These are phyloP conservation scores for Drosophila sulfurigaster DNA, from an alignment of 1,140 invertebrate species.

Conservation along the genomic window DNA sequence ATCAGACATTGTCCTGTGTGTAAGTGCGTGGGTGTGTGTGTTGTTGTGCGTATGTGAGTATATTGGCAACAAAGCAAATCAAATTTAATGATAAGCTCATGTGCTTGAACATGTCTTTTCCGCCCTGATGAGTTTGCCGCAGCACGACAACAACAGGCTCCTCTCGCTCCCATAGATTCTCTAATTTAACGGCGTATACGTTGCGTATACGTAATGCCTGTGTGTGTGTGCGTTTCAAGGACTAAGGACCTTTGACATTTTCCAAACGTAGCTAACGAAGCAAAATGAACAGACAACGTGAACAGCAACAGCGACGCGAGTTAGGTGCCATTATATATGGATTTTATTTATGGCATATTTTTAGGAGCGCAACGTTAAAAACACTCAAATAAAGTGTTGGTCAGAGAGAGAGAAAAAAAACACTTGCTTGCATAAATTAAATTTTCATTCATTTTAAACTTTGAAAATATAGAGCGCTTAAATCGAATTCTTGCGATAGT, in stretches of 20 bases:
- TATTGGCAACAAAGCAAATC: conserved; percentile 73
- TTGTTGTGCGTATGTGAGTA: conserved; percentile 18
- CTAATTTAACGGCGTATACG: conserved; percentile 64
- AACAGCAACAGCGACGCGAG: conserved; percentile 17
- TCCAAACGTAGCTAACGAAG: conserved; percentile 62
- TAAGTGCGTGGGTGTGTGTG: conserved; percentile 5
- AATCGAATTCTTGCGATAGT: conserved; percentile 38
- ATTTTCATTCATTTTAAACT: background rate
- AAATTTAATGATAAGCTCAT: conserved; percentile 81
- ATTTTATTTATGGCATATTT: conserved; percentile 80
- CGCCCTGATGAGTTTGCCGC: conserved; percentile 56
- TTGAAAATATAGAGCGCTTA: conserved; percentile 6
- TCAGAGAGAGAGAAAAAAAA: conserved; percentile 35
- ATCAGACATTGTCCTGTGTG: conserved; percentile 19
- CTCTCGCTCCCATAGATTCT: conserved; percentile 52
- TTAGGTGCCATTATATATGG: conserved; percentile 51
- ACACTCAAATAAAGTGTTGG: conserved; percentile 56
- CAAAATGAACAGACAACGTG: conserved; percentile 57
- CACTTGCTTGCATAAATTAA: conserved; percentile 32
- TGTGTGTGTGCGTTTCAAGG: conserved; percentile 25
- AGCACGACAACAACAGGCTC: conserved; percentile 31
- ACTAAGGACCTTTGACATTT: conserved; percentile 62
- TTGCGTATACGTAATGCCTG: conserved; percentile 58
- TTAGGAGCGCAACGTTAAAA: conserved; percentile 60
- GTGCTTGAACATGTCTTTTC: conserved; percentile 72